Base-by-base conservation (phyloP, 2,797 vertebrate species). In the Pogoniulus pusillus region DNA sequence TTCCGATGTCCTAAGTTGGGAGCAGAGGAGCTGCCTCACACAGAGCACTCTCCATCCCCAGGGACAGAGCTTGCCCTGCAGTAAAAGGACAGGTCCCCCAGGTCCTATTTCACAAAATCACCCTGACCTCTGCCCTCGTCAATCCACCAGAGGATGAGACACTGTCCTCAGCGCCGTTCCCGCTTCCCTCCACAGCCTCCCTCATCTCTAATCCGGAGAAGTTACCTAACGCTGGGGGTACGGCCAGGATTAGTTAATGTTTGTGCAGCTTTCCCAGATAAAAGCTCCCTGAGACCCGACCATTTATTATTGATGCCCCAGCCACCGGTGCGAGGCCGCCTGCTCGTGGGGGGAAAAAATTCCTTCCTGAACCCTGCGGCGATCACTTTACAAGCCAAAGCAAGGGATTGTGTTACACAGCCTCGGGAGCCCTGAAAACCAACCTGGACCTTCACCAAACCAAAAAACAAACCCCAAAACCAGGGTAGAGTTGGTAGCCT, bases 351-450 rank as follows among this genome's bases (percentile, higher is more conserved):
- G 76, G 65, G 30, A 39, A 3, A 45, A 47, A 73, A 93, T 95
- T 95, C 91, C 94, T 90, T 78, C 79, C 92, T 12, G 59, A 83
- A 90, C 90, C 85, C 87, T 76, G 86, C 15, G 24, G 91, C 43
- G 94, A 96, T 96, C 87, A 19, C 87, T 94, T 96, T 95, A 94
- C 95, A 69, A 81, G 87, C 45, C 47, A 71, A 94, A 93, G 64
- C 76, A 29, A 13, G 39, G 65, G 89, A 91, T 95, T 93, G 83
- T 30, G 66, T 96, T 96, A 95, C 87, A 1, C 47, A 24, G 47
- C 76, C 71, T 68, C 35, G n/a, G 22, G 72, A 93, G 94, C 64
- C 81, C 71, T 27, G 80, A 90, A 76, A 82, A 88, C 51, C 3
- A 0, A 68, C 81, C 66, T 80, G 82, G 43, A 70, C 24, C 27